phyloP scores from a whole-genome alignment of 2,797 vertebrate species.

The Manis crassicaudata region DNA sequence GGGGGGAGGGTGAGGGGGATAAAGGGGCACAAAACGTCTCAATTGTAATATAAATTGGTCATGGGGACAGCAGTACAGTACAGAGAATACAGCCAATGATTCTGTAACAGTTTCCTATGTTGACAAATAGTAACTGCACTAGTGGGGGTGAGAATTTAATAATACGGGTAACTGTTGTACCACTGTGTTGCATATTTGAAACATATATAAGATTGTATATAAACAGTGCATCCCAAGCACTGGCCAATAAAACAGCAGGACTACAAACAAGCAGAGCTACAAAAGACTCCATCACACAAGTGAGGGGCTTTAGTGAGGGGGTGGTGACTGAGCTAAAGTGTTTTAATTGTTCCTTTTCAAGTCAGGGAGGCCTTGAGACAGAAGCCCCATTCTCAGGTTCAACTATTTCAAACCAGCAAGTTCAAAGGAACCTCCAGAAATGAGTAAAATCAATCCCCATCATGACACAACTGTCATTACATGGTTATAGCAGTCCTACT shows the following conservation, averaged over 20 bases:
- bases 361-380: neutral
- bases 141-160: too few species aligned
- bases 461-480: neutral
- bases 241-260: neutral
- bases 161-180: too few species aligned
- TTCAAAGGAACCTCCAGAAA: neutral
- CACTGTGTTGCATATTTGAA: too few species aligned
- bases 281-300: neutral
- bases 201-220: too few species aligned
- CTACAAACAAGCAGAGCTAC: neutral
- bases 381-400: neutral
- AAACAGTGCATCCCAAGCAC: neutral
- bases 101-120: too few species aligned
- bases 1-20: too few species aligned
- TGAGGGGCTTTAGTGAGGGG: neutral
- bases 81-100: too few species aligned
- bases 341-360: neutral
- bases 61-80: too few species aligned
- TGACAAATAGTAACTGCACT: too few species aligned
- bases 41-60: too few species aligned
- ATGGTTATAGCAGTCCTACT: neutral
- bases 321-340: neutral
- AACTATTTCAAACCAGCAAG: neutral
- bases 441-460: neutral
- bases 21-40: too few species aligned